Percentiles rank a stretch among this genome's conserved stretches.
Conservation (phyloP, 2,113 vertebrate genomes). For the Bothrops jararaca region DNA sequence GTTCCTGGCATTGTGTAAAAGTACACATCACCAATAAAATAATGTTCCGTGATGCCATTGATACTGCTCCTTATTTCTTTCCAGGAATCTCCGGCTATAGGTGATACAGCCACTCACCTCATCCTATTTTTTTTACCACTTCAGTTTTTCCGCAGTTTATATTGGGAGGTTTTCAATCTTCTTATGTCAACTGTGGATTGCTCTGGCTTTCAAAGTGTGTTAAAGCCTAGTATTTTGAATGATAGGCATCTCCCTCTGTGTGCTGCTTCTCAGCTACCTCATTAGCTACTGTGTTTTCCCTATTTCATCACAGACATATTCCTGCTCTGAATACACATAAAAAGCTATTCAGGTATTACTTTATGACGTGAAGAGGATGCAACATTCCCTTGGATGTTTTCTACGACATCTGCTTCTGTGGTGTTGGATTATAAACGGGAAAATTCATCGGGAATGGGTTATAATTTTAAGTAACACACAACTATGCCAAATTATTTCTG, state of each 20-base stretch:
- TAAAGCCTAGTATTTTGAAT: neutral
- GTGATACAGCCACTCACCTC: neutral
- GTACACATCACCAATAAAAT: neutral
- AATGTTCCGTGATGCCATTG: neutral
- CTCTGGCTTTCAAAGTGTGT: neutral
- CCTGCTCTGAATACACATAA: neutral
- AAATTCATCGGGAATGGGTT: slow-evolving; percentile 35
- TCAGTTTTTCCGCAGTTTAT: neutral
- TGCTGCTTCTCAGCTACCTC: neutral
- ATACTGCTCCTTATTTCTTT: neutral
- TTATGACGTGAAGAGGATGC: slow-evolving; percentile 1
- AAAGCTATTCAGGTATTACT: neutral
- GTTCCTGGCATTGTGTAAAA: neutral
- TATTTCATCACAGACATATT: neutral
- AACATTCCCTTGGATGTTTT: neutral
- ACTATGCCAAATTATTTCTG: slow-evolving; percentile 36
- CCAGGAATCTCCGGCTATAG: neutral
- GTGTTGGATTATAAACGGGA: slow-evolving; percentile 16
- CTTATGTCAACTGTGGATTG: neutral
- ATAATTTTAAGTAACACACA: slow-evolving; percentile 50
- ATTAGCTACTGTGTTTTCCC: neutral
- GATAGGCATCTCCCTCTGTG: neutral
- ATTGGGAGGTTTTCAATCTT: neutral
- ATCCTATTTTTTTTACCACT: neutral
- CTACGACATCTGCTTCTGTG: neutral